Evolutionary conservation across 2,113 vertebrate species (phyloP).

Genomic region (Eudyptes chrysolophus): DNA sequence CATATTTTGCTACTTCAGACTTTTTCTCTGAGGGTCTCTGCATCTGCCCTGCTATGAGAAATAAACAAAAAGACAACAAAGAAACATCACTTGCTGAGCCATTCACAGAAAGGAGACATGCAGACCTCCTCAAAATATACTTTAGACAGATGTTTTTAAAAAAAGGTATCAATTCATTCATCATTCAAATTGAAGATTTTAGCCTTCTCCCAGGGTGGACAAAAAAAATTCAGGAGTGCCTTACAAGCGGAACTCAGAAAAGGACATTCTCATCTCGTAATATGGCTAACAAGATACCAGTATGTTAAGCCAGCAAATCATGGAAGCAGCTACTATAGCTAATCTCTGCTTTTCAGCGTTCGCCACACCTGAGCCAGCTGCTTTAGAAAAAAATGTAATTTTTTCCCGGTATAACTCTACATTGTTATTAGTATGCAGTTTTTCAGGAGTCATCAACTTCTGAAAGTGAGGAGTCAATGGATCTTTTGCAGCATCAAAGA

Average conservation of each 20-base stretch:
- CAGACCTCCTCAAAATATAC: background rate
- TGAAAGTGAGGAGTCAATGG: background rate
- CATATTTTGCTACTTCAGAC: background rate
- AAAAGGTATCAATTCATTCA: background rate
- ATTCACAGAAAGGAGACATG: background rate
- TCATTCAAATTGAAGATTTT: background rate
- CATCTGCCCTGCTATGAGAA: background rate
- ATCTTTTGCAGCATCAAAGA: background rate
- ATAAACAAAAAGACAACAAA: background rate
- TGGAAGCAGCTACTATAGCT: background rate
- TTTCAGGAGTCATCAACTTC: background rate
- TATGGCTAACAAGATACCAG: background rate
- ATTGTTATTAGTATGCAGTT: background rate
- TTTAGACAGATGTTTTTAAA: background rate
- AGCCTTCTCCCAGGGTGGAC: background rate
- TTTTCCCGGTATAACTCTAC: background rate
- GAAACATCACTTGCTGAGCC: background rate
- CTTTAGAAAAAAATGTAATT: fast-evolving
- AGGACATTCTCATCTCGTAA: background rate
- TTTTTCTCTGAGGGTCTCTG: background rate
- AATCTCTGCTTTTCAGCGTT: background rate
- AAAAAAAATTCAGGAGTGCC: background rate
- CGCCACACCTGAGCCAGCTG: background rate
- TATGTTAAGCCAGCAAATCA: background rate
- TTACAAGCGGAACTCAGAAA: background rate